A percentile compares a stretch with the other conserved stretches of the same genome.
Evolutionary conservation across 1,140 invertebrate species (phyloP).

Genomic region (Archegozetes longisetosus): DNA sequence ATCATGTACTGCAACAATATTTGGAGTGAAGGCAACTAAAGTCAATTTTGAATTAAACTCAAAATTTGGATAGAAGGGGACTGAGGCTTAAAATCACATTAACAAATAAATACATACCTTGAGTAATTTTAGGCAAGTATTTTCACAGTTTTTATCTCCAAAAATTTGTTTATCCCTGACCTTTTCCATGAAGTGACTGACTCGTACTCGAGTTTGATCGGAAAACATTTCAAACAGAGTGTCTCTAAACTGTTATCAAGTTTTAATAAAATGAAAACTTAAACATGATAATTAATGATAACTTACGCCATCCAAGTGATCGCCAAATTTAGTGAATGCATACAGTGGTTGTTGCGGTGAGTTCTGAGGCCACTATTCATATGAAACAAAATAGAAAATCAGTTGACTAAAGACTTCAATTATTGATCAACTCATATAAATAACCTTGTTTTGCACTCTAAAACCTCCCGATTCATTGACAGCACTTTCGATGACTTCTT

Average conservation of each 20-base stretch:
- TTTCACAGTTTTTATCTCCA: background rate
- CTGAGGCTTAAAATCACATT: too few species aligned
- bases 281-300: too few species aligned
- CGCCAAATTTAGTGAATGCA: conserved; percentile 18
- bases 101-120: too few species aligned
- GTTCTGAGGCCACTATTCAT: conserved; percentile 21
- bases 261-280: too few species aligned
- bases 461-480: conserved; percentile 8
- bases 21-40: too few species aligned
- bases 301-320: conserved; percentile 17
- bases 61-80: too few species aligned
- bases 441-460: conserved; percentile 17
- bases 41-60: too few species aligned
- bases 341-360: conserved; percentile 12
- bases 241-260: too few species aligned
- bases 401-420: too few species aligned
- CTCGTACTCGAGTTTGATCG: background rate
- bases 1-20: too few species aligned
- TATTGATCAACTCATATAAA: too few species aligned
- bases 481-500: conserved; percentile 13
- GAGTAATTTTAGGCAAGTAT: background rate
- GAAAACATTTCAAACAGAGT: background rate
- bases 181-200: background rate
- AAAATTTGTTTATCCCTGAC: background rate
- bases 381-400: too few species aligned